Base-by-base conservation (phyloP, 2,113 vertebrate species). In the Neogobius melanostomus region DNA sequence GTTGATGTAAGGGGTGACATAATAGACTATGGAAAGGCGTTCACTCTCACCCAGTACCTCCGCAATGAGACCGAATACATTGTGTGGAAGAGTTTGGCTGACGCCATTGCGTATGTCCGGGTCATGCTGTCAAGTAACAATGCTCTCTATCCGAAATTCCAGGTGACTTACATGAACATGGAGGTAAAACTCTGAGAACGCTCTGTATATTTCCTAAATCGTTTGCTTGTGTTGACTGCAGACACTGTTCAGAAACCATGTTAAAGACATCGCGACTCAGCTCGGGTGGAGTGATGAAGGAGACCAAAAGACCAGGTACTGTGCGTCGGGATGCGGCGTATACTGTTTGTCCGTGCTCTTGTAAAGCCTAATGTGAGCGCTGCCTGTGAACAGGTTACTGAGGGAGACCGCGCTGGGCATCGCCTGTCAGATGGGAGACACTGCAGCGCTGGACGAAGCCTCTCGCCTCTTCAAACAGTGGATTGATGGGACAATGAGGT, bases 31-130 rank as follows among this genome's bases (percentile, higher is more conserved):
- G 61, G 82, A 0, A 77, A 82, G 51, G 85, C 95, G 64, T 91
- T 99, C 69, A 82, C 94, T 7, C 82, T 98, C 65, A 97, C 95
- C 59, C 91, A n/a, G 80, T 99, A 98, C 78, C 88, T 99, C 60
- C 15, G 0, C 36, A 47, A 6, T 0, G 98, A 99, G 91, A 4
- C 0, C 0, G 90, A 93, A 0, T 97, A 93, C 84, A 93, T 98
- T 42, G 94, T 95, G 1, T 99, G 98, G 98, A 53, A 93, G 0
- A 93, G 94, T 71, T 85, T 85, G 70, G 72, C 94, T 44, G 86
- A 94, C 60, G 91, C 95, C 0, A 85, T 96, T 21, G 85, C 93
- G 12, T 98, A 98, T 62, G 83, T 98, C 0, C 79, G 87, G 66
- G 71, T 92, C 80, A 99, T 99, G 98, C 79, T 99, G 66, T 86